Conservation (phyloP, 2,888 invertebrate species). For the Mythimna vitellina region DNA sequence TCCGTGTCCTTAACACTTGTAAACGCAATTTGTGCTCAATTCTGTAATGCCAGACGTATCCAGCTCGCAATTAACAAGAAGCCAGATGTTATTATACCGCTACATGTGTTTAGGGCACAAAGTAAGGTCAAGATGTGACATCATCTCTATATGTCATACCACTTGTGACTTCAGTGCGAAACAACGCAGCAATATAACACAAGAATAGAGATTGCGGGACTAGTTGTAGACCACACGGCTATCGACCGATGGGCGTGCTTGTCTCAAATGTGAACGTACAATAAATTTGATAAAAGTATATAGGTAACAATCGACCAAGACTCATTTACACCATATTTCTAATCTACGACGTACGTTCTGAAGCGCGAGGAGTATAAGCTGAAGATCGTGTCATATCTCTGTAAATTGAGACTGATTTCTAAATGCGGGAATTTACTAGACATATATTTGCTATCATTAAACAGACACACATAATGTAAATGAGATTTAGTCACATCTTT, state of each 20-base stretch:
- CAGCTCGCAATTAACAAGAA: neutral
- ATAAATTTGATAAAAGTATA: conserved; percentile 51
- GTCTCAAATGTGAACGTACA: conserved; percentile 38
- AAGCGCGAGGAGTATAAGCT: conserved; percentile 62
- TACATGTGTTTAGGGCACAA: conserved; percentile 33
- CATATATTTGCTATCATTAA: conserved; percentile 60
- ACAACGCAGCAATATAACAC: conserved; percentile 55
- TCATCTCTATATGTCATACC: conserved; percentile 44
- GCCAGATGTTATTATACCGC: conserved; percentile 9
- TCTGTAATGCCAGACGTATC: conserved; percentile 7
- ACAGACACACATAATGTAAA: conserved; percentile 67
- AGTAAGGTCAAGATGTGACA: conserved; percentile 36
- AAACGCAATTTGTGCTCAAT: neutral
- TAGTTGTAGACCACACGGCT: conserved; percentile 41
- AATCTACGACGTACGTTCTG: conserved; percentile 60
- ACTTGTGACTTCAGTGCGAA: conserved; percentile 50
- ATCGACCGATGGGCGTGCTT: conserved; percentile 40
- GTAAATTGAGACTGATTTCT: conserved; percentile 55
- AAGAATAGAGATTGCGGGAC: conserved; percentile 52
- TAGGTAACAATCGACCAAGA: conserved; percentile 62
- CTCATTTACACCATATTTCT: conserved; percentile 67
- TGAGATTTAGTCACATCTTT: conserved; percentile 64
- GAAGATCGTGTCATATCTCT: conserved; percentile 52
- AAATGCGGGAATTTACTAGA: conserved; percentile 60
- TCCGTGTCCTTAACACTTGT: conserved; percentile 27